phyloP scores from a whole-genome alignment of 35 echinoderm and acorn worm genomes.

The Heliocidaris erythrogramma region DNA sequence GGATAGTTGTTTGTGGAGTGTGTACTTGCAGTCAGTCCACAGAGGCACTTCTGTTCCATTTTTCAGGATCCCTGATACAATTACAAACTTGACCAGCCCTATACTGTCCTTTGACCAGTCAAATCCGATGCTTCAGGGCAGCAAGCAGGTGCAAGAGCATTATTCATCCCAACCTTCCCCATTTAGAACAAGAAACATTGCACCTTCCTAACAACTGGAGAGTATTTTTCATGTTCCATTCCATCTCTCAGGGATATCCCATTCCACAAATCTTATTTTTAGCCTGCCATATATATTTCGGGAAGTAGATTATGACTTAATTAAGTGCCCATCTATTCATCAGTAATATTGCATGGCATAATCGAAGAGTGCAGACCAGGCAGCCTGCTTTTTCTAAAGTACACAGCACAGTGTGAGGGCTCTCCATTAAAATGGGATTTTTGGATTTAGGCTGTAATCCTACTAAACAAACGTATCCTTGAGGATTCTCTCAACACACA shows the following conservation, averaged over 20 bases:
- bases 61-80: background rate
- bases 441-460: background rate
- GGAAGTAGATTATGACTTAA: slow-evolving; percentile 34
- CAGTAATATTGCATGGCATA: background rate
- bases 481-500: background rate
- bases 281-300: background rate
- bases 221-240: background rate
- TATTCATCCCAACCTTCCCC: background rate
- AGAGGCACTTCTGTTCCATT: background rate
- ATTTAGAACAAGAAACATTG: background rate
- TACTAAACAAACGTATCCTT: background rate
- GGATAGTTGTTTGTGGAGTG: no score
- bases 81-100: background rate
- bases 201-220: background rate
- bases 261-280: background rate
- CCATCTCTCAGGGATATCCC: background rate
- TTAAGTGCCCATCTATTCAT: slow-evolving; percentile 15
- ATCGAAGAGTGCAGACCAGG: background rate
- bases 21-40: background rate
- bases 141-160: background rate
- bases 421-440: background rate
- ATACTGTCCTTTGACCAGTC: background rate
- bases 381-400: background rate
- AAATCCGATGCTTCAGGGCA: background rate
- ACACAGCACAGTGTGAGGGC: background rate